Conservation (phyloP, 1,140 invertebrate species). For the Drosophila lacteicornis region DNA sequence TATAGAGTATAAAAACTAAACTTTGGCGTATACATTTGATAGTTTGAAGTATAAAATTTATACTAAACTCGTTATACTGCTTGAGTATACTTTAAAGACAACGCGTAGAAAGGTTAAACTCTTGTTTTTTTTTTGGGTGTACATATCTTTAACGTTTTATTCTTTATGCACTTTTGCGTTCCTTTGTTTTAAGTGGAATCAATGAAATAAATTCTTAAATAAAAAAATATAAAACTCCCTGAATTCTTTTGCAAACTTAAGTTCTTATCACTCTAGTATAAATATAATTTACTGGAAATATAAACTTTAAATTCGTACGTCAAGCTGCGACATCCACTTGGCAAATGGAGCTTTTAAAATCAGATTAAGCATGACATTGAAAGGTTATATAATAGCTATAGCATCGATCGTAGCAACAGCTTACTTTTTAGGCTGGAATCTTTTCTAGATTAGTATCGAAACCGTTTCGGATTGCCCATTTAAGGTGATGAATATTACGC, state of each 20-base stretch:
- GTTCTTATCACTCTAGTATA: neutral
- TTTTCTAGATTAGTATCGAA: slow-evolving; percentile 21
- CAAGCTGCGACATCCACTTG: slow-evolving; percentile 4
- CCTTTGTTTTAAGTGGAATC: neutral
- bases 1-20: too few species aligned
- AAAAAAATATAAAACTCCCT: too few species aligned
- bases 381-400: slow-evolving; percentile 3
- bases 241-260: neutral
- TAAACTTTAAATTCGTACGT: neutral
- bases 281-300: neutral
- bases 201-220: too few species aligned
- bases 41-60: too few species aligned
- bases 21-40: too few species aligned
- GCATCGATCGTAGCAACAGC: slow-evolving; percentile 1
- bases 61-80: too few species aligned
- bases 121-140: too few species aligned
- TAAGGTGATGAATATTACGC: slow-evolving; percentile 32
- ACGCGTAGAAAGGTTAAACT: too few species aligned
- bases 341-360: slow-evolving; percentile 7
- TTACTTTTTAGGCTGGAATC: neutral
- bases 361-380: neutral
- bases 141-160: neutral
- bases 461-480: slow-evolving; percentile 8
- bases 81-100: too few species aligned
- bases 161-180: neutral